These are phyloP conservation scores for Tricholaema leucomelas DNA, from an alignment of 2,113 vertebrate species.

Conservation along the genomic window DNA sequence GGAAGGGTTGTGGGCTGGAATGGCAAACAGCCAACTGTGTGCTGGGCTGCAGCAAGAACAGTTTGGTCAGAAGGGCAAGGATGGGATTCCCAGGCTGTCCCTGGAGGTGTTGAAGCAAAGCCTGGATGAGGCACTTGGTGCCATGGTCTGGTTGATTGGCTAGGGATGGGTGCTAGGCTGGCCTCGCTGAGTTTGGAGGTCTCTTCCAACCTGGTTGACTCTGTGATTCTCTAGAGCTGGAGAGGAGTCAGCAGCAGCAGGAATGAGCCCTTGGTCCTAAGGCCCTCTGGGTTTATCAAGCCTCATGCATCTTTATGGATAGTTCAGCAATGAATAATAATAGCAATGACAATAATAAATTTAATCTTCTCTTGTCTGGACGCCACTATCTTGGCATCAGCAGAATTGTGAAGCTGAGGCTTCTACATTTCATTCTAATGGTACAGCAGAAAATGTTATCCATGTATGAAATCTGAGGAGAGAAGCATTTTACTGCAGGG, in stretches of 20 bases:
- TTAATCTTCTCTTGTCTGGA: not conserved
- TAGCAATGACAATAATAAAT: conserved; percentile 6
- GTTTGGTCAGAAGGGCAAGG: too few relatives aligned
- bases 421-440: conserved; percentile 32
- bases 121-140: too few relatives aligned
- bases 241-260: not conserved
- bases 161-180: too few relatives aligned
- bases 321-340: conserved; percentile 25
- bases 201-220: too few relatives aligned
- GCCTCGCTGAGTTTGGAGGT: too few relatives aligned
- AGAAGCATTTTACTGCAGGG: not conserved
- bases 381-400: not conserved
- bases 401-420: not conserved
- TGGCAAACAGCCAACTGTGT: too few relatives aligned
- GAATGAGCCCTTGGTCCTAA: not conserved
- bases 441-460: not conserved
- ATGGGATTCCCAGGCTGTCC: too few relatives aligned
- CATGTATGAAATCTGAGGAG: conserved; percentile 7
- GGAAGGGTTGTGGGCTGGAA: not conserved
- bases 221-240: too few relatives aligned
- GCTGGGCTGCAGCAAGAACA: too few relatives aligned
- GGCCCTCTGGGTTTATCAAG: not conserved
- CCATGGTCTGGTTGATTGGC: too few relatives aligned
- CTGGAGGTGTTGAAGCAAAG: too few relatives aligned
- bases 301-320: not conserved